Conservation (phyloP, 2,888 invertebrate genomes). For the Leucoptera coffeella region DNA sequence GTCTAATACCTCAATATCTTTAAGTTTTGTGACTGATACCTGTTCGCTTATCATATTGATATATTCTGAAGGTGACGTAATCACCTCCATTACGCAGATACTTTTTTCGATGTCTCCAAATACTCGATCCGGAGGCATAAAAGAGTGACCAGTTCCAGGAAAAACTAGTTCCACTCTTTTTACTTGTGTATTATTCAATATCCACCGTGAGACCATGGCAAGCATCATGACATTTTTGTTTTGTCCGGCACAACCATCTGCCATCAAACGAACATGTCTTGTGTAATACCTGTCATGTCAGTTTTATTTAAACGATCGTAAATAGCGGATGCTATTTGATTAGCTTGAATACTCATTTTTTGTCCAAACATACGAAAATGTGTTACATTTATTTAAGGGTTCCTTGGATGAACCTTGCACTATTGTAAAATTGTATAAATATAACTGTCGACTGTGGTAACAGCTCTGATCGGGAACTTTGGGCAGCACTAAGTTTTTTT, state of each 20-base stretch:
- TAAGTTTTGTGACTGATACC: constrained; percentile 2
- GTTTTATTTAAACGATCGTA: constrained; percentile 7
- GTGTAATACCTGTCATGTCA: constrained; percentile 3
- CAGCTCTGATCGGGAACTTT: not conserved
- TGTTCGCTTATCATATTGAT: constrained; percentile 1
- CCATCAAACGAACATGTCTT: constrained; percentile 10
- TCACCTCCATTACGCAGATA: constrained; percentile 8
- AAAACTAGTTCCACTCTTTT: constrained; percentile 10
- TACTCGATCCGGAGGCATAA: constrained; percentile 11
- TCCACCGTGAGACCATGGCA: constrained; percentile 9
- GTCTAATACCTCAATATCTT: constrained; percentile 2
- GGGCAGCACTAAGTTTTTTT: not conserved
- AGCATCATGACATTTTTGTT: constrained; percentile 12
- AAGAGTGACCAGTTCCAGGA: constrained; percentile 12
- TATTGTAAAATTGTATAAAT: not conserved
- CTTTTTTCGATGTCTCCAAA: constrained; percentile 11
- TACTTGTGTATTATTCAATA: constrained; percentile 4
- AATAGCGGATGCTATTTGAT: too few species aligned
- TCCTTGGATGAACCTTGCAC: not conserved
- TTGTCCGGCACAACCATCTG: constrained; percentile 14
- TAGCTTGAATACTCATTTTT: too few species aligned
- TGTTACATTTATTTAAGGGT: too few species aligned
- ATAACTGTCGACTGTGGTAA: not conserved
- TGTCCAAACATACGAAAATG: too few species aligned
- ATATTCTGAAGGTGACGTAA: constrained; percentile 3